phyloP scores from a whole-genome alignment of 2,113 vertebrate species.

The Todiramphus chloris region DNA sequence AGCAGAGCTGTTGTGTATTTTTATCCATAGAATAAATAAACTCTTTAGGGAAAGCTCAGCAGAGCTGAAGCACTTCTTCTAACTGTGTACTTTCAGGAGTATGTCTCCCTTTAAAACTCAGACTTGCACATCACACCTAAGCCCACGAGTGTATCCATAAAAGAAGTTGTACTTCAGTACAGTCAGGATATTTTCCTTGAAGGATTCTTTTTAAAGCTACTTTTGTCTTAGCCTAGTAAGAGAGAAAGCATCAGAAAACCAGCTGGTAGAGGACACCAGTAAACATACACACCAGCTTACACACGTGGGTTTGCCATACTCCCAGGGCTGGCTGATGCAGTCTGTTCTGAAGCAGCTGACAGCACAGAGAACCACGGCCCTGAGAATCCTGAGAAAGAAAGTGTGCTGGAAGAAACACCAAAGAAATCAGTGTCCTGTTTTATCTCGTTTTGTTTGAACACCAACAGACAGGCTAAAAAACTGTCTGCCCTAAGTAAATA shows the following conservation, averaged over 20 bases:
- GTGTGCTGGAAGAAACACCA: not conserved
- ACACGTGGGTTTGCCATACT: fast-evolving
- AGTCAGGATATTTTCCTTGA: not conserved
- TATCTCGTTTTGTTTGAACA: not conserved
- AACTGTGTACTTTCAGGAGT: not conserved
- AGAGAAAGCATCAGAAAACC: not conserved
- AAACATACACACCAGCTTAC: not conserved
- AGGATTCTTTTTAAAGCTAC: not conserved
- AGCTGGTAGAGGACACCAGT: not conserved
- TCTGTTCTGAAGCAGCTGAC: not conserved
- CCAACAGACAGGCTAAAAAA: not conserved
- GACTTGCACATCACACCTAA: not conserved
- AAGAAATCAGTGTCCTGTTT: not conserved
- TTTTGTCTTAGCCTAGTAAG: not conserved
- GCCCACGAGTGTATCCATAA: not conserved
- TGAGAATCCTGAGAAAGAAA: not conserved
- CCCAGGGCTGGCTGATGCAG: not conserved
- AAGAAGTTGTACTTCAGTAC: not conserved
- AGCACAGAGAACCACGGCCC: fast-evolving
- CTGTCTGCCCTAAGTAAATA: not conserved
- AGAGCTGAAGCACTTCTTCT: not conserved
- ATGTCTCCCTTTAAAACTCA: not conserved
- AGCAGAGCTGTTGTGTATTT: not conserved
- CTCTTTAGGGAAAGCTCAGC: not conserved
- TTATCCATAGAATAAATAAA: not conserved